phyloP scores from a whole-genome alignment of 2,888 invertebrate genomes.

The Myopa tessellatipennis region DNA sequence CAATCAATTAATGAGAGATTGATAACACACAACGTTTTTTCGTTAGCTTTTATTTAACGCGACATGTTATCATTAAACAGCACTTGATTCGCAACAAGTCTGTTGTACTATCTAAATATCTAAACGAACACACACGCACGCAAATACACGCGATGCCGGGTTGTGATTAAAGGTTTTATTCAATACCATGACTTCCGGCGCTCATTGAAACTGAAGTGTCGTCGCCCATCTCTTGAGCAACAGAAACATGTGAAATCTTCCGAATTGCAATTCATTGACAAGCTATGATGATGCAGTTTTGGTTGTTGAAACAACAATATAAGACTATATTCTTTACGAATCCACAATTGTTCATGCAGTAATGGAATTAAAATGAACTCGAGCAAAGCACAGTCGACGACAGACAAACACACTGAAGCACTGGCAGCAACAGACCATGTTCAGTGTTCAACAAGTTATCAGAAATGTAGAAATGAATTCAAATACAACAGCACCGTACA shows the following conservation, averaged over 20 bases:
- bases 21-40: too few species aligned
- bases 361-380: constrained; percentile 14
- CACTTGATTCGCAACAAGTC: not conserved
- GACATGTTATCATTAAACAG: not conserved
- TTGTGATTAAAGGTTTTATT: not conserved
- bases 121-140: not conserved
- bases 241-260: constrained; percentile 53
- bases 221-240: constrained; percentile 46
- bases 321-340: not conserved
- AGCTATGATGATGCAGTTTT: not conserved
- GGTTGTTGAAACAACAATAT: not conserved
- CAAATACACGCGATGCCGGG: not conserved
- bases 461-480: constrained; percentile 18
- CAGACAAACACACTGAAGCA: constrained; percentile 5
- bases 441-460: constrained; percentile 28
- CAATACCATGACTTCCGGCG: constrained; percentile 43
- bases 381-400: constrained; percentile 13
- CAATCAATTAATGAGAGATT: too few species aligned
- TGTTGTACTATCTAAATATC: not conserved
- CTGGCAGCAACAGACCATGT: constrained; percentile 7
- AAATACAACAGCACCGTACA: constrained; percentile 9
- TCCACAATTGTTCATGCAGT: not conserved
- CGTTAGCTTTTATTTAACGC: not conserved
- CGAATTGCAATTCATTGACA: constrained; percentile 47
- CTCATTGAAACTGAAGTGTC: constrained; percentile 15